phyloP scores from a whole-genome alignment of 2,113 vertebrate genomes.

The Dissostichus mawsoni region DNA sequence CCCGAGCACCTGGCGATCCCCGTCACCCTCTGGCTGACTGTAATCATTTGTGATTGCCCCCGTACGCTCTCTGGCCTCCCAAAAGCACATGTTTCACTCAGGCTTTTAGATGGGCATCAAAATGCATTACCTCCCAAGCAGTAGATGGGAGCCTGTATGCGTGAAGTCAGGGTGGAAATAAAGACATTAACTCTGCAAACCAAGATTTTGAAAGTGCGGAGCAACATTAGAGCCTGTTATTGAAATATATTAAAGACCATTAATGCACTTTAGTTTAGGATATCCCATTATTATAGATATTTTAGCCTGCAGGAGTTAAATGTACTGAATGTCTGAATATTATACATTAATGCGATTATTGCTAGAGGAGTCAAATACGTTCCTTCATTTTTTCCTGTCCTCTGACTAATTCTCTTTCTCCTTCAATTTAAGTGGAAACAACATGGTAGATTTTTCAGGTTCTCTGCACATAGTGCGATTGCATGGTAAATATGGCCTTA shows the following conservation, averaged over 20 bases:
- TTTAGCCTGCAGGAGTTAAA: not conserved
- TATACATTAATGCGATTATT: not conserved
- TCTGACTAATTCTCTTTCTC: constrained; percentile 28
- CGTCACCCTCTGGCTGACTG: constrained; percentile 71
- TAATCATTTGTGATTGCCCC: constrained; percentile 80
- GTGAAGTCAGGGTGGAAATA: constrained; percentile 62
- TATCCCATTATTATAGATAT: not conserved
- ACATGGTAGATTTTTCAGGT: constrained; percentile 26
- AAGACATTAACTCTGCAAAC: constrained; percentile 66
- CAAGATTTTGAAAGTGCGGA: constrained; percentile 31
- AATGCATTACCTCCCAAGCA: constrained; percentile 67
- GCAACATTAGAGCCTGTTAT: constrained; percentile 18
- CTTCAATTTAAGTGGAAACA: constrained; percentile 48
- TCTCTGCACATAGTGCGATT: constrained; percentile 24
- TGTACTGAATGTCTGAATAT: not conserved
- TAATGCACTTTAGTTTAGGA: constrained; percentile 2
- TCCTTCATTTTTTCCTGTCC: not conserved
- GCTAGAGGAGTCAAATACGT: not conserved
- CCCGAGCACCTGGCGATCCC: constrained; percentile 68
- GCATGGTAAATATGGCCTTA: constrained; percentile 71
- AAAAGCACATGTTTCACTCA: constrained; percentile 72
- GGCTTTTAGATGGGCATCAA: constrained; percentile 74
- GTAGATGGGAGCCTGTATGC: constrained; percentile 43
- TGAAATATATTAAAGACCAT: constrained; percentile 14
- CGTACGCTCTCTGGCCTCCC: constrained; percentile 64